Percentiles rank a stretch among this genome's conserved stretches.
Evolutionary conservation across 2,888 invertebrate species (phyloP).

Genomic region (Xestoiulus laeticollis): DNA sequence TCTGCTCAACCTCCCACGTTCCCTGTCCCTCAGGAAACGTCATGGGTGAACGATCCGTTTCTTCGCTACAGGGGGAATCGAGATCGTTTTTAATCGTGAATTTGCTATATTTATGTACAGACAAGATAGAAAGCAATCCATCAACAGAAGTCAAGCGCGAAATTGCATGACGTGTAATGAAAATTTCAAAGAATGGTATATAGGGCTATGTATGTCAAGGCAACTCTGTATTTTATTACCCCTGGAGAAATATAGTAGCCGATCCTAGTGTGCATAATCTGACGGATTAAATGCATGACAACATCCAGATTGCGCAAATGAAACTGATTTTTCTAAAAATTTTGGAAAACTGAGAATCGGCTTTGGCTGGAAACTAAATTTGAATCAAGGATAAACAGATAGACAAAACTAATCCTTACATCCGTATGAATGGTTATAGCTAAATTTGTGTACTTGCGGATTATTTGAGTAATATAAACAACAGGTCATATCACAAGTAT

Average conservation of each 20-base stretch:
- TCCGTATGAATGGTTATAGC: no score
- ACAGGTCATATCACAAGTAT: no score
- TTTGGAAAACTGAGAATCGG: background rate
- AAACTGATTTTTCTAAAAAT: background rate
- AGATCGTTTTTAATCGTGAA: constrained; percentile 41
- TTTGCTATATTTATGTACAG: constrained; percentile 42
- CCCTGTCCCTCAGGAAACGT: background rate
- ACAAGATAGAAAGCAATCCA: constrained; percentile 49
- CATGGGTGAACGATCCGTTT: constrained; percentile 39
- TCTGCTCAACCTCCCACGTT: background rate
- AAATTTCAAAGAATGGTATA: constrained; percentile 34
- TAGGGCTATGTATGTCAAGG: background rate
- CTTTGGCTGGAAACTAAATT: background rate
- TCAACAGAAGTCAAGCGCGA: constrained; percentile 47
- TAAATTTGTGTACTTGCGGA: no score
- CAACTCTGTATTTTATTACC: background rate
- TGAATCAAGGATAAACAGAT: background rate
- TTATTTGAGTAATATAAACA: no score
- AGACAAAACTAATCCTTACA: background rate
- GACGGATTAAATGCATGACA: background rate
- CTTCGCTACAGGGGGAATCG: constrained; percentile 20
- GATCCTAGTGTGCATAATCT: background rate
- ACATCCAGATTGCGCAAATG: background rate
- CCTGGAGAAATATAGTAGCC: background rate
- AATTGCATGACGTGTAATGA: constrained; percentile 45